Conservation (phyloP, 2,888 invertebrate genomes). For the Esperia sulphurella region DNA sequence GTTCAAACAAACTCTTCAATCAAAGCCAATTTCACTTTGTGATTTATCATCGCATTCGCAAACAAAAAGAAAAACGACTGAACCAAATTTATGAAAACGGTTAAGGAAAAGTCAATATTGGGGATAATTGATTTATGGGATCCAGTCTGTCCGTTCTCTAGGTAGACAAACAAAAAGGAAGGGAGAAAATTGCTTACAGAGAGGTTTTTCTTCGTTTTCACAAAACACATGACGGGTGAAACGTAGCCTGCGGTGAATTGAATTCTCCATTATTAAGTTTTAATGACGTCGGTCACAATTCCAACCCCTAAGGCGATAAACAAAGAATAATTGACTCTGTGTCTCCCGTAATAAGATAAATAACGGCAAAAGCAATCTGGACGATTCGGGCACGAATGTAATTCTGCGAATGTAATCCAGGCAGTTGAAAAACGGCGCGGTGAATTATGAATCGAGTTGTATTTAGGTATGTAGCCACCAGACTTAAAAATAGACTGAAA, state of each 20-base stretch:
- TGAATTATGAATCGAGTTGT: slow-evolving; percentile 46
- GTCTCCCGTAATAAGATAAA: slow-evolving; percentile 58
- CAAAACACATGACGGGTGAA: slow-evolving; percentile 41
- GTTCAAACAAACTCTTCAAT: too few relatives aligned
- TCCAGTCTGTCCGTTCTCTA: slow-evolving; percentile 17
- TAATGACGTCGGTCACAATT: slow-evolving; percentile 63
- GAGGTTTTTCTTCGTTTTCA: slow-evolving; percentile 28
- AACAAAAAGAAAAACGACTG: too few relatives aligned
- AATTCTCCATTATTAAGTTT: slow-evolving; percentile 69
- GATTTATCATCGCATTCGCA: too few relatives aligned
- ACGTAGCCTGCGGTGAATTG: slow-evolving; percentile 45
- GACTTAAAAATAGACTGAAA: not conserved
- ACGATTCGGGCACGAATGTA: slow-evolving; percentile 23
- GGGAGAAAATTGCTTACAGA: slow-evolving; percentile 10
- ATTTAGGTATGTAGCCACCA: slow-evolving; percentile 11
- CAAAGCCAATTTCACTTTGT: too few relatives aligned
- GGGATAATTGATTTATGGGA: not conserved
- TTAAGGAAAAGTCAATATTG: not conserved
- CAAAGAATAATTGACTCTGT: slow-evolving; percentile 62
- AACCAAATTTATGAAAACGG: not conserved
- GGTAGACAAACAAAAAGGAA: slow-evolving; percentile 17
- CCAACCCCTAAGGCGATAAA: slow-evolving; percentile 47
- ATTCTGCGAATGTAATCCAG: slow-evolving; percentile 30
- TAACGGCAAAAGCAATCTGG: slow-evolving; percentile 41
- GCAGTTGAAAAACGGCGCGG: slow-evolving; percentile 22